Evolutionary conservation across 2,797 vertebrate species (phyloP).

Genomic region (Cyprinella venusta): DNA sequence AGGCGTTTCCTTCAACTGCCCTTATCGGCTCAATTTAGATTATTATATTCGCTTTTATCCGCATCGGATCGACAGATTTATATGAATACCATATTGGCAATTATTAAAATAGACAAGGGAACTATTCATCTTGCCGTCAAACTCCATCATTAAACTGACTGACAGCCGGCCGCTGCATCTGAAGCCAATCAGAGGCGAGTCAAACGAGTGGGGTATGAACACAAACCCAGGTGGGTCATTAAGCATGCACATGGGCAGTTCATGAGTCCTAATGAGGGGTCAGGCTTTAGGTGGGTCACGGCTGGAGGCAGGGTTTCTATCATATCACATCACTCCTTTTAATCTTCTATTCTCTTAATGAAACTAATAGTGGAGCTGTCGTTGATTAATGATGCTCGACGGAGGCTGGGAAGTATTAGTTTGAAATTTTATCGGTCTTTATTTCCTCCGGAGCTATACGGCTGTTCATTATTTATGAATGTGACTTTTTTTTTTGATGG

Average conservation of each 20-base stretch:
- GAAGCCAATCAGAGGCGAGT: slow-evolving; percentile 78
- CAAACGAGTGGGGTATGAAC: slow-evolving; percentile 79
- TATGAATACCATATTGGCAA: slow-evolving; percentile 75
- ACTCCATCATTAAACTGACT: slow-evolving; percentile 85
- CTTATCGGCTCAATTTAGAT: slow-evolving; percentile 76
- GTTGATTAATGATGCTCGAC: slow-evolving; percentile 77
- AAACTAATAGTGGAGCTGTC: slow-evolving; percentile 75
- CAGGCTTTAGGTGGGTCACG: slow-evolving; percentile 57
- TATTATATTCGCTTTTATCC: slow-evolving; percentile 80
- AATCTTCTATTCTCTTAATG: slow-evolving; percentile 78
- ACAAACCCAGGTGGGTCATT: slow-evolving; percentile 76
- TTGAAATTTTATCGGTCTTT: slow-evolving; percentile 71
- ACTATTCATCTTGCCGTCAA: slow-evolving; percentile 82
- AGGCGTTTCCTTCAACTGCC: slow-evolving; percentile 72
- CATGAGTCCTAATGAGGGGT: slow-evolving; percentile 52
- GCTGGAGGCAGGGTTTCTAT: slow-evolving; percentile 72
- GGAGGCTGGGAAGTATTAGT: slow-evolving; percentile 72
- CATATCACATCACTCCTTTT: slow-evolving; percentile 72
- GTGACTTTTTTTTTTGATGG: slow-evolving; percentile 45
- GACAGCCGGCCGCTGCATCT: slow-evolving; percentile 78
- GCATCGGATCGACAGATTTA: slow-evolving; percentile 75
- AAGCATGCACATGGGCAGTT: slow-evolving; percentile 60
- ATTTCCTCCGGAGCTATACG: slow-evolving; percentile 69
- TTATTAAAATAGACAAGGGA: slow-evolving; percentile 82
- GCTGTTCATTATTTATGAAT: slow-evolving; percentile 74